Evolutionary conservation across 2,888 invertebrate species (phyloP), one percentile per base, ranked within the genome.

Genomic region (Eulithis testata): DNA sequence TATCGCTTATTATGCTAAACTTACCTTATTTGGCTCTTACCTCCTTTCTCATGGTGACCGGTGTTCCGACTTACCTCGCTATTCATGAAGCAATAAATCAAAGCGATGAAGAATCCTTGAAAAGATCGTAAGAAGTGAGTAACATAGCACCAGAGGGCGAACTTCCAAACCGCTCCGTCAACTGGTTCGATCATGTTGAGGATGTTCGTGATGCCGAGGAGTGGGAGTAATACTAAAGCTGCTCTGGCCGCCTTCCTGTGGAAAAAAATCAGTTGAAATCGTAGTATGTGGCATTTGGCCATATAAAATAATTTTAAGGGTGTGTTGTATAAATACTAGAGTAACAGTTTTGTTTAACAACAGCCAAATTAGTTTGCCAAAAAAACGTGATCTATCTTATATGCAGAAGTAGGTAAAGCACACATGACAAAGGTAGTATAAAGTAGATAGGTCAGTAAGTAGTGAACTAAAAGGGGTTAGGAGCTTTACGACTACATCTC

Each of bases 121-220:
- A 97, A 97, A 0, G 97, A 96, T n/a, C 95, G 95, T 55, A 97
- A 90, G 80, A 97, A 96, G 81, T 97, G 96, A 0, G 97, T 96
- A 11, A 93, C 89, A 84, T 96, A 97, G 2, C 96, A 95, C 97
- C 97, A 97, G 0, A 96, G 72, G 0, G 95, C 96, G 72, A 97
- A 97, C 72, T 94, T 94, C 93, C 95, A 95, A 0, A 95, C 94
- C 4, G 95, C 94, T 62, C 95, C 93, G 60, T 95, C 94, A 58
- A 96, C 82, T 0, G 96, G 95, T 64, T 96, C 95, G 37, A 95
- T 90, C 94, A 97, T 95, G 78, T 96, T 95, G 65, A 97, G 86
- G 1, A 96, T 85, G 84, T 97, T 97, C 1, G 97, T 96, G 63
- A 97, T 96, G 3, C 97, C 97, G 76, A 98, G 89, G 4, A 98